Conservation (phyloP, 2,888 invertebrate species). For the Erebia ligea region DNA sequence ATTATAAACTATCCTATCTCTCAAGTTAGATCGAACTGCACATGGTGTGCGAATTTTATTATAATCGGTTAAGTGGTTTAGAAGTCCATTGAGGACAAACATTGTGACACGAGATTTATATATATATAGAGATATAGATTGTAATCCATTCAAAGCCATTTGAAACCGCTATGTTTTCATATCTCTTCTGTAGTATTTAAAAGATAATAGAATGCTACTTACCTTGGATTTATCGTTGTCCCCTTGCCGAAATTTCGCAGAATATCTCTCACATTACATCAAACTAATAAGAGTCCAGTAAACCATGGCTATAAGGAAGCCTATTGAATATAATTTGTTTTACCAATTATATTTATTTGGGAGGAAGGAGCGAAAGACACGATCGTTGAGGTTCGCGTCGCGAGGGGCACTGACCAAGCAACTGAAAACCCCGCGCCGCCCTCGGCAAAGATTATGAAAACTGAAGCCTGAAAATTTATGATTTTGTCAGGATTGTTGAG, state of each 20-base stretch:
- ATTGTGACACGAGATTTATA: too few species aligned
- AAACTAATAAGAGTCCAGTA: constrained; percentile 6
- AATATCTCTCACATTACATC: constrained; percentile 11
- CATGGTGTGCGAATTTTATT: too few species aligned
- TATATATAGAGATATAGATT: too few species aligned
- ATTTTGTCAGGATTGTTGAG: not conserved
- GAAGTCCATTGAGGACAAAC: too few species aligned
- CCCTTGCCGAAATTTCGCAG: not conserved
- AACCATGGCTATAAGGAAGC: constrained; percentile 6
- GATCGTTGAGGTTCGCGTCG: constrained; percentile 56
- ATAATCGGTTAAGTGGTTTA: too few species aligned
- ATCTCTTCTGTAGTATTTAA: constrained; percentile 3
- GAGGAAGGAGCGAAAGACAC: constrained; percentile 34
- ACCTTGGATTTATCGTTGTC: constrained; percentile 26
- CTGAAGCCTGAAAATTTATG: constrained; percentile 47
- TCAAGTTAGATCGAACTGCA: too few species aligned
- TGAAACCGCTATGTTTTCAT: constrained; percentile 16
- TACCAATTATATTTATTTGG: constrained; percentile 15
- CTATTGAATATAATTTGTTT: constrained; percentile 11
- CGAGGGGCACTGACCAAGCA: constrained; percentile 73
- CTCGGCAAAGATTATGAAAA: constrained; percentile 59
- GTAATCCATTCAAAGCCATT: not conserved
- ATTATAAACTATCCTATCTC: too few species aligned
- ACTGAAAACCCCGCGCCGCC: constrained; percentile 61
- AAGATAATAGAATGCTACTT: constrained; percentile 22